Percentiles rank a stretch among this genome's conserved stretches.
These are phyloP conservation scores for Nettapus auritus DNA, from an alignment of 2,113 vertebrate genomes.

Conservation along the genomic window DNA sequence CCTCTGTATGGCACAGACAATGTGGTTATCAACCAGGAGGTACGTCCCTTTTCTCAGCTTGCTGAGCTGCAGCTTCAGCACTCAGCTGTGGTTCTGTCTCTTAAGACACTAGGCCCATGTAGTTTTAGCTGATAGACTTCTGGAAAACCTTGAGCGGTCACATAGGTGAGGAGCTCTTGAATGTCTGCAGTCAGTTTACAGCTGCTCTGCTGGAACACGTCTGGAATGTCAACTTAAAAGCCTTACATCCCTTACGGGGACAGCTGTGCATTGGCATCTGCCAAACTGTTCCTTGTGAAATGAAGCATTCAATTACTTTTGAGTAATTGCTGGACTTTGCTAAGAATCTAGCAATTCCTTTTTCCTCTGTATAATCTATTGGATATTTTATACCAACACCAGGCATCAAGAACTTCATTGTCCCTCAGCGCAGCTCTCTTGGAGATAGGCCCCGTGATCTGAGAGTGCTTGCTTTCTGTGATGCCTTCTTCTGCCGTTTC, in stretches of 20 bases:
- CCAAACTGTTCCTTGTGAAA: neutral
- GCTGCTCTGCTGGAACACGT: neutral
- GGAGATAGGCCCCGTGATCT: neutral
- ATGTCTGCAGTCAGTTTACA: neutral
- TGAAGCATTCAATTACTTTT: neutral
- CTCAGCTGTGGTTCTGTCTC: neutral
- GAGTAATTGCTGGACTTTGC: neutral
- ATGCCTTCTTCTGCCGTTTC: neutral
- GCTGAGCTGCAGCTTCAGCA: neutral
- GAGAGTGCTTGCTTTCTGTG: neutral
- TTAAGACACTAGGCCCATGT: accelerated
- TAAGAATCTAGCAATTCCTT: neutral
- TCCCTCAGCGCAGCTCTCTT: neutral
- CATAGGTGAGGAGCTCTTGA: neutral
- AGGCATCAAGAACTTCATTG: neutral
- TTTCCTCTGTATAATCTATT: neutral
- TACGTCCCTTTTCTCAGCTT: neutral
- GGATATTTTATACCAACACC: neutral
- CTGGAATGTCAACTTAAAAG: neutral
- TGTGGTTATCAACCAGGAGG: neutral
- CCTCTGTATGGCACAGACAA: too few species aligned
- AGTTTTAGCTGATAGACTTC: neutral
- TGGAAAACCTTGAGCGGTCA: neutral
- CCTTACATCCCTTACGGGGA: neutral
- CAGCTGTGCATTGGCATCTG: neutral